A percentile compares a stretch with the other conserved stretches of the same genome.
These are phyloP conservation scores for Paradisaea rubra DNA, from an alignment of 2,113 vertebrate genomes.

Conservation along the genomic window DNA sequence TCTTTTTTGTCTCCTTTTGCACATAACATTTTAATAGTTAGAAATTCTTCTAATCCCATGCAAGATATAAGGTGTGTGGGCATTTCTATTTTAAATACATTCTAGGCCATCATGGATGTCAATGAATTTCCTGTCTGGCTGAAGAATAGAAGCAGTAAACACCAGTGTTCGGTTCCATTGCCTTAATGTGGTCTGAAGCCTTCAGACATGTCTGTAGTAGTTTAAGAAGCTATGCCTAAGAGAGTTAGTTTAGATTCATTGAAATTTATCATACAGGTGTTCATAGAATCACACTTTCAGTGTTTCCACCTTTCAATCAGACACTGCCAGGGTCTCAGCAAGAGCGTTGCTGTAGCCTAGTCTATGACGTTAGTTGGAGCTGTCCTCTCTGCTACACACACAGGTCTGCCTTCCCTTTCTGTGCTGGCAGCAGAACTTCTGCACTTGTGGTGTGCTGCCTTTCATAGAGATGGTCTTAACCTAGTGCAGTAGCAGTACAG, in stretches of 20 bases:
- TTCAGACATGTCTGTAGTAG: not conserved
- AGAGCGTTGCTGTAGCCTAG: rapidly evolving
- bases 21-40: not conserved
- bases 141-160: not conserved
- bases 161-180: not conserved
- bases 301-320: not conserved
- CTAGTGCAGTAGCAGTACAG: not conserved
- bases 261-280: not conserved
- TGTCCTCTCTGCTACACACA: not conserved
- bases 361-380: rapidly evolving
- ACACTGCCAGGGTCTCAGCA: not conserved
- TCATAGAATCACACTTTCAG: not conserved
- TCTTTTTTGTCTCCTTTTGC: not conserved
- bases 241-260: not conserved
- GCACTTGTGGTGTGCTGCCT: not conserved
- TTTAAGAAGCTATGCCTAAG: not conserved
- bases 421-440: not conserved
- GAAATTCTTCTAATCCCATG: not conserved
- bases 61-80: not conserved
- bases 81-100: not conserved
- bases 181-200: not conserved
- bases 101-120: not conserved
- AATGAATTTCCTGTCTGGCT: not conserved
- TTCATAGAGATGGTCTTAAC: not conserved
- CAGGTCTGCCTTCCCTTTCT: not conserved